phyloP scores from a whole-genome alignment of 1,140 invertebrate genomes.

The Psilanteris sp. region DNA sequence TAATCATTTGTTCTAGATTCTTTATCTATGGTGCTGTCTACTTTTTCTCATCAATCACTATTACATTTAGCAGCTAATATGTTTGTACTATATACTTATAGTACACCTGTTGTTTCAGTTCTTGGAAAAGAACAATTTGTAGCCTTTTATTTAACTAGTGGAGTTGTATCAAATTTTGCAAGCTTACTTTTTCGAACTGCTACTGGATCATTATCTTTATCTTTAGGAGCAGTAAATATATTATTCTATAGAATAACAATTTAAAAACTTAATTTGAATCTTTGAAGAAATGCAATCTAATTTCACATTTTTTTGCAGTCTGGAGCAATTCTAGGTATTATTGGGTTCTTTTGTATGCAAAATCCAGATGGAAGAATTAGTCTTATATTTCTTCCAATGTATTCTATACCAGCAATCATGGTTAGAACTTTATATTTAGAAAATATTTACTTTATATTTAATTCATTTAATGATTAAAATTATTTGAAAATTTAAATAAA shows the following conservation, averaged over 20 bases:
- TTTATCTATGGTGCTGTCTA: slow-evolving; percentile 94
- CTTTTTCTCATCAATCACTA: slow-evolving; percentile 94
- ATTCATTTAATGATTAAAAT: no score
- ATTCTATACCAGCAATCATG: slow-evolving; percentile 90
- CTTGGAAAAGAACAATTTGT: slow-evolving; percentile 96
- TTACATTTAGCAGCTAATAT: slow-evolving; percentile 95
- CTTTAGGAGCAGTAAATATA: slow-evolving; percentile 91
- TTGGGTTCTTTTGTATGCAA: slow-evolving; percentile 92
- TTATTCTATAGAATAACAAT: slow-evolving; percentile 63
- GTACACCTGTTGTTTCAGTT: slow-evolving; percentile 83
- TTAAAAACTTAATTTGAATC: no score
- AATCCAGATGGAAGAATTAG: slow-evolving; percentile 92
- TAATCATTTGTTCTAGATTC: slow-evolving; percentile 81
- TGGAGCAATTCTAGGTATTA: slow-evolving; percentile 94
- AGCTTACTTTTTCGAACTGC: slow-evolving; percentile 91
- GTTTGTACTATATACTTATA: slow-evolving; percentile 95
- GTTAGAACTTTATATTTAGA: no score
- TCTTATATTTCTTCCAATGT: slow-evolving; percentile 93
- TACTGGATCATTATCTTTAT: slow-evolving; percentile 84
- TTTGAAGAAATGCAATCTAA: no score
- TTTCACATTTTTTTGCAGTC: slow-evolving; percentile 85
- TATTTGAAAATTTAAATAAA: no score
- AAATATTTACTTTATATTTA: no score
- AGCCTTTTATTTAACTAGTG: slow-evolving; percentile 93
- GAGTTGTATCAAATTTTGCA: slow-evolving; percentile 91